These are phyloP conservation scores for Himalopsyche japonica DNA, from an alignment of 2,888 invertebrate genomes.

Conservation along the genomic window DNA sequence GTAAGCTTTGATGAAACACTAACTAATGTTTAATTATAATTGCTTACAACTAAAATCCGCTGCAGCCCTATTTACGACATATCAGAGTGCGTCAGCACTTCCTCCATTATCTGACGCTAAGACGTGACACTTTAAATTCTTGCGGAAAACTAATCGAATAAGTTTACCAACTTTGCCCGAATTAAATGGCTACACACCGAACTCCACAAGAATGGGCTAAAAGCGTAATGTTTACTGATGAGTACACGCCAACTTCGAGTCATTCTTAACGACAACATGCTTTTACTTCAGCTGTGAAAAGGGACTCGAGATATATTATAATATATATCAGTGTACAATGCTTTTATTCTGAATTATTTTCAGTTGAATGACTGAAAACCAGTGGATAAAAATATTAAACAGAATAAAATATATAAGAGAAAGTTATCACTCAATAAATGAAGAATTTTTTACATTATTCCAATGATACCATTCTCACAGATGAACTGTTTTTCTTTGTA, in stretches of 20 bases:
- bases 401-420: too few species aligned
- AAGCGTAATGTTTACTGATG: not conserved
- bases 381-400: too few species aligned
- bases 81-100: not conserved
- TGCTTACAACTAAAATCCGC: not conserved
- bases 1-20: not conserved
- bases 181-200: not conserved
- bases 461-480: too few species aligned
- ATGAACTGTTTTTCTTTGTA: too few species aligned
- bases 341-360: not conserved
- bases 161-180: conserved; percentile 14
- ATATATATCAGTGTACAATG: not conserved
- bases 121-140: conserved; percentile 21
- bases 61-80: not conserved
- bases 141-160: conserved; percentile 30
- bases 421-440: too few species aligned
- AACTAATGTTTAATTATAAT: not conserved
- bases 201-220: not conserved
- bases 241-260: not conserved
- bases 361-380: too few species aligned
- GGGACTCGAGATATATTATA: not conserved
- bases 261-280: not conserved
- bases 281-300: not conserved
- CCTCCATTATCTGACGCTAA: not conserved
- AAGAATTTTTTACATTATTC: too few species aligned